Conservation (phyloP, 2,113 vertebrate species). For the Entosphenus tridentatus region DNA sequence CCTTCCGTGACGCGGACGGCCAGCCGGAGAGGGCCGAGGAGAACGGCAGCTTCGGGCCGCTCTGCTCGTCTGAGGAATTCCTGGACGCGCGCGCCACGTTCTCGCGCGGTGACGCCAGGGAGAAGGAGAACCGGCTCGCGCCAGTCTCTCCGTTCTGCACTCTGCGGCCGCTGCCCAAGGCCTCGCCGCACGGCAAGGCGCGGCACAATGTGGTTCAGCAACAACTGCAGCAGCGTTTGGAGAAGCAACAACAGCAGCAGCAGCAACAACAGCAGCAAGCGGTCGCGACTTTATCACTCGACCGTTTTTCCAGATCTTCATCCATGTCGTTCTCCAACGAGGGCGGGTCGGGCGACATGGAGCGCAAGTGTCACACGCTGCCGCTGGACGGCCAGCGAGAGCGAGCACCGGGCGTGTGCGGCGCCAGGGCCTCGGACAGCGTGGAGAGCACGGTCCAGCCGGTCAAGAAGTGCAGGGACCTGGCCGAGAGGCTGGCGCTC, state of each 20-base stretch:
- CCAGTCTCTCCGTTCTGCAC: no score
- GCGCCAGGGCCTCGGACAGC: slow-evolving; percentile 32
- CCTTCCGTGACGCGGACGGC: slow-evolving; percentile 56
- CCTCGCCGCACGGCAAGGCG: slow-evolving; percentile 38
- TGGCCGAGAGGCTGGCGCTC: not conserved
- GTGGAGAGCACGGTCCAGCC: slow-evolving; percentile 59
- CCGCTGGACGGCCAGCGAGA: slow-evolving; percentile 46
- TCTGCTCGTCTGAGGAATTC: not conserved
- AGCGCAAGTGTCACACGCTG: slow-evolving; percentile 67
- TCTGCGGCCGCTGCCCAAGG: slow-evolving; percentile 37
- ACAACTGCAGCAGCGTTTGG: slow-evolving; percentile 23
- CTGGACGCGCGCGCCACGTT: not conserved
- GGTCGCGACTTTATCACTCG: slow-evolving; percentile 21
- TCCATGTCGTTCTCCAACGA: slow-evolving; percentile 23
- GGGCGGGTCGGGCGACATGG: slow-evolving; percentile 31
- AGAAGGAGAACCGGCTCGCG: no score
- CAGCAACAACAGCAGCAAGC: slow-evolving; percentile 27
- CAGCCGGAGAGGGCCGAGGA: slow-evolving; percentile 24
- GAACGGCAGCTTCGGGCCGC: slow-evolving; percentile 7
- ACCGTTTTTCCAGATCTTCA: slow-evolving; percentile 59
- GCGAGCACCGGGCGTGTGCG: slow-evolving; percentile 51
- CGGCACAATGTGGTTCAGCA: slow-evolving; percentile 24
- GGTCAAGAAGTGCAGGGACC: slow-evolving; percentile 45
- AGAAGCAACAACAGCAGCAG: slow-evolving; percentile 20
- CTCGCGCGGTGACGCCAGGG: no score